Evolutionary conservation across 2,888 invertebrate species (phyloP), one percentile per base, ranked within the genome.

Genomic region (Dorcus hopei): DNA sequence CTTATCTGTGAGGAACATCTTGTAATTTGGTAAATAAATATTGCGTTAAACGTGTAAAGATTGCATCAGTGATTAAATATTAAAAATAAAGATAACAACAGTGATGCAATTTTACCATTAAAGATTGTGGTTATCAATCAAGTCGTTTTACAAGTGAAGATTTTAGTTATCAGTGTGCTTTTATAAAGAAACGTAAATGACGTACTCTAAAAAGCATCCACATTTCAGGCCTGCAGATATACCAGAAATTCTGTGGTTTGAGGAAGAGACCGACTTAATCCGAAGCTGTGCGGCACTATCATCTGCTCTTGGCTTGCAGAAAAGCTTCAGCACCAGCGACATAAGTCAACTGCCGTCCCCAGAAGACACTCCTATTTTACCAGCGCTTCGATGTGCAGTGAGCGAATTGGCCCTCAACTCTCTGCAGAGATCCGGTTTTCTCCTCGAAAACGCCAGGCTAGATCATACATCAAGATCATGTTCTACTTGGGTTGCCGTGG

Each of bases 401-500:
- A 85, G 85, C 0, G 84, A 85, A 50, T 70, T 85, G 61, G 85
- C 83, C 1, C 76, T 86, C n/a, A 84, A 83, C 65, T 80, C 83
- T 19, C 73, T 83, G 45, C 83, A 85, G 69, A 75, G 84, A 57
- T 80, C 79, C 49, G 80, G 82, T 11, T 80, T 83, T 61, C 71
- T 84, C 50, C 67, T 84, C 57, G 83, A 84, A 64, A 82, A 85
- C 60, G 80, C 83, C 2, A 79, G 85, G 50, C 77, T 88, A 61
- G 87, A 87, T 63, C 77, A 78, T 54, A 77, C 77, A 2, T 77
- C 77, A 4, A 81, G 93, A 3, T 91, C 91, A 0, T 91, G 92
- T 77, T 91, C 91, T 63, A 93, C 92, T 0, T 93, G 93, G 92
- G 93, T 92, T 0, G 92, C 88, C 64, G 91, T 92, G 2, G 93